Conservation (phyloP, 2,113 vertebrate genomes). For the Triplophysa rosa region DNA sequence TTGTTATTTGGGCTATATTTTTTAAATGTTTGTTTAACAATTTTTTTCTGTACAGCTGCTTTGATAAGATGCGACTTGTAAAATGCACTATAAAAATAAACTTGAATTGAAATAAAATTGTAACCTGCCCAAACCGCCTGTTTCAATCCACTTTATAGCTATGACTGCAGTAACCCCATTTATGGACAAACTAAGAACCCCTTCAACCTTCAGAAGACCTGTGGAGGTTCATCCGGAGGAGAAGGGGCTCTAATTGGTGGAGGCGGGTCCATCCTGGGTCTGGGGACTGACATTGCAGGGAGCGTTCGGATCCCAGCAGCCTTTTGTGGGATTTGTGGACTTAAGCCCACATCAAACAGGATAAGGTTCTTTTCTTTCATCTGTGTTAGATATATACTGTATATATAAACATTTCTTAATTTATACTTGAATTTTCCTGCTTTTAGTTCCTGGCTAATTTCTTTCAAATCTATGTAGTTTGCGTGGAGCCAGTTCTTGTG, state of each 20-base stretch:
- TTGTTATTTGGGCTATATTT: no score
- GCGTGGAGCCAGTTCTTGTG: constrained; percentile 41
- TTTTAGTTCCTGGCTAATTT: background rate
- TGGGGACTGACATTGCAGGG: constrained; percentile 72
- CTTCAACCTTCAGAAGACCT: constrained; percentile 71
- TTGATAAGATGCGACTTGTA: no score
- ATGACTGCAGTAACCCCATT: constrained; percentile 78
- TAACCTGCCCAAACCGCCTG: background rate
- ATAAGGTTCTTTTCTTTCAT: constrained; percentile 61
- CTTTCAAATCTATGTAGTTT: constrained; percentile 50
- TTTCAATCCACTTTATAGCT: constrained; percentile 60
- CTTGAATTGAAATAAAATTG: no score
- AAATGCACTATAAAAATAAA: background rate
- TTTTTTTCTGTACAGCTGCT: no score
- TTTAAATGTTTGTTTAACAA: no score
- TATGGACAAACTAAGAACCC: constrained; percentile 73
- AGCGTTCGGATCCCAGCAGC: constrained; percentile 71
- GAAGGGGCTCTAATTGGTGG: constrained; percentile 72
- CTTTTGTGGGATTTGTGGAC: constrained; percentile 76
- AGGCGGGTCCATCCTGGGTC: constrained; percentile 73
- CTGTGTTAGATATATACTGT: no score
- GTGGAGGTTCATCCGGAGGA: constrained; percentile 73
- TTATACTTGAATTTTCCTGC: background rate
- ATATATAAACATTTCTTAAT: background rate
- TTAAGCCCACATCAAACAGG: constrained; percentile 68